These are phyloP conservation scores for Stictonetta naevosa DNA, from an alignment of 2,113 vertebrate species.

Conservation along the genomic window DNA sequence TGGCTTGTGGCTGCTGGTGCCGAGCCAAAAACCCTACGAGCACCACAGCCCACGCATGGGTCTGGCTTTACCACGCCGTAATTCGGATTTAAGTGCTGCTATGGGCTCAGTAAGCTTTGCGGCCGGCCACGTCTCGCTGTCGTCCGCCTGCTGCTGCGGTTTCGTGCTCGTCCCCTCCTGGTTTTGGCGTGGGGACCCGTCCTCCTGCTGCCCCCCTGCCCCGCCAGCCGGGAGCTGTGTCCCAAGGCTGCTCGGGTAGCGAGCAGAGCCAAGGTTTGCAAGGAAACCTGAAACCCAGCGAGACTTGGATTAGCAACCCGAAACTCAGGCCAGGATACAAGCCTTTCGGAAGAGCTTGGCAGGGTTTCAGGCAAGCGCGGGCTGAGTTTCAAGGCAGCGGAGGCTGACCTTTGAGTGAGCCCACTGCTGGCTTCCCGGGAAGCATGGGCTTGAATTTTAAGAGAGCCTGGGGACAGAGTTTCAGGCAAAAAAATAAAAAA, in stretches of 20 bases:
- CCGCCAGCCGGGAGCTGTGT: neutral
- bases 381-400: conserved; percentile 30
- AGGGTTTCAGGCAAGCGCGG: conserved; percentile 1
- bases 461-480: neutral
- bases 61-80: rapidly evolving
- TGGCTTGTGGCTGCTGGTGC: neutral
- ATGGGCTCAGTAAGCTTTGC: neutral
- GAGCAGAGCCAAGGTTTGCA: neutral
- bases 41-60: neutral
- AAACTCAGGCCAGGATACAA: conserved; percentile 53
- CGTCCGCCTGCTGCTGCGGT: neutral
- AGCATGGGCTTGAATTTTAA: conserved; percentile 31
- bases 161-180: neutral
- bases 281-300: conserved; percentile 42
- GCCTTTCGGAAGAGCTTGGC: conserved; percentile 54
- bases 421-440: neutral
- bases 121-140: neutral
- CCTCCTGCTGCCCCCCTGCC: neutral
- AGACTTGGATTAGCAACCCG: conserved; percentile 46
- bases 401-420: conserved; percentile 63
- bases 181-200: neutral
- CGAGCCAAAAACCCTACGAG: neutral
- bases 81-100: neutral
- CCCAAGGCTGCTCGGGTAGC: neutral
- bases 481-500: neutral